These are phyloP conservation scores for Barbus barbus DNA, from an alignment of 2,113 vertebrate genomes.

Conservation along the genomic window DNA sequence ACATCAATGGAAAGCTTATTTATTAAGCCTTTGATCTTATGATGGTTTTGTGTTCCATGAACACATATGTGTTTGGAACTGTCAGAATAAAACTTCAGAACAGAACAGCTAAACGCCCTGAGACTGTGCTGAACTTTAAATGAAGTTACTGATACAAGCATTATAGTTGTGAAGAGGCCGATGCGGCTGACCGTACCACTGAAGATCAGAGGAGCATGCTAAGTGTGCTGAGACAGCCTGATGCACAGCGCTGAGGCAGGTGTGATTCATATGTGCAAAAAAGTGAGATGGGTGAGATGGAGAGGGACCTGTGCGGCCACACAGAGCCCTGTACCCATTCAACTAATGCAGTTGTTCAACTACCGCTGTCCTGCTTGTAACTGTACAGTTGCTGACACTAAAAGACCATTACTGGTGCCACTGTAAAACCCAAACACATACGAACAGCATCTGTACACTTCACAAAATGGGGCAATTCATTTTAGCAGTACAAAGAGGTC, in stretches of 20 bases:
- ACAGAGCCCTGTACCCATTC: constrained; percentile 54
- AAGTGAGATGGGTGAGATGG: constrained; percentile 47
- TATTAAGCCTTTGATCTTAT: too few relatives aligned
- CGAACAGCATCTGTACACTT: constrained; percentile 15
- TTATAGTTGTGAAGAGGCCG: not conserved
- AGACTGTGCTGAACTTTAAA: constrained; percentile 13
- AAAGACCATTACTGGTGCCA: constrained; percentile 59
- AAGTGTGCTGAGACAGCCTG: constrained; percentile 51
- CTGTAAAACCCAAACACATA: constrained; percentile 47
- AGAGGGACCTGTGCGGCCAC: constrained; percentile 45
- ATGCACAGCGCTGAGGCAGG: constrained; percentile 57
- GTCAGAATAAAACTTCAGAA: not conserved
- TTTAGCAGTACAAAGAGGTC: not conserved
- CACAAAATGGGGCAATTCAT: not conserved
- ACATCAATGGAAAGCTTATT: too few relatives aligned
- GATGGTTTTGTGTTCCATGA: too few relatives aligned
- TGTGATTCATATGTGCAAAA: constrained; percentile 57
- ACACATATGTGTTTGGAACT: not conserved
- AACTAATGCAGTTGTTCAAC: constrained; percentile 65
- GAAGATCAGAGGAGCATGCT: constrained; percentile 6
- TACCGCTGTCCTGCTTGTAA: constrained; percentile 66
- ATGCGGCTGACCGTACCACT: not conserved
- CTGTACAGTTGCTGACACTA: constrained; percentile 59
- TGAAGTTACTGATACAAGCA: not conserved
- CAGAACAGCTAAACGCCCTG: not conserved